phyloP scores from a whole-genome alignment of 2,888 invertebrate species.

The Drosophila fungiperda region DNA sequence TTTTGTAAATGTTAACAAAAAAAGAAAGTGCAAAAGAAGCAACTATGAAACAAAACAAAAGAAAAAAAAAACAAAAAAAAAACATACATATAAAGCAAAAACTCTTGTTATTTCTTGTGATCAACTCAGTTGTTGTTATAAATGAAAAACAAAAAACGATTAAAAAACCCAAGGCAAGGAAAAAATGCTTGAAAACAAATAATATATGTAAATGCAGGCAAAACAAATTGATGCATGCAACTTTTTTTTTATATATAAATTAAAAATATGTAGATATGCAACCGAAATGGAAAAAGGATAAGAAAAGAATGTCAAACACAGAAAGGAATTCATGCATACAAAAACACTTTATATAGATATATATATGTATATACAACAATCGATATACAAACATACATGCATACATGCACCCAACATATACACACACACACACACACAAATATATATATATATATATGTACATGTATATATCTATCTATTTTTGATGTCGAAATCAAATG shows the following conservation, averaged over 20 bases:
- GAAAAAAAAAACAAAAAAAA: conserved; percentile 24
- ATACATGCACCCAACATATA: conserved; percentile 17
- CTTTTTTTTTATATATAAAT: conserved; percentile 39
- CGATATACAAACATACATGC: conserved; percentile 22
- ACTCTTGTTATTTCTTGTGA: conserved; percentile 80
- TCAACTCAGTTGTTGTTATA: conserved; percentile 79
- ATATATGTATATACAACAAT: conserved; percentile 28
- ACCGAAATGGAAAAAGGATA: conserved; percentile 10
- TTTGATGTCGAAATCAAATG: conserved; percentile 67
- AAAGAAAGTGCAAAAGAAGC: conserved; percentile 35
- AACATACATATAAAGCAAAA: conserved; percentile 46
- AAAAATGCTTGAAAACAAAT: conserved; percentile 33
- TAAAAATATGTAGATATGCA: conserved; percentile 13
- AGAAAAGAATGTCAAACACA: conserved; percentile 46
- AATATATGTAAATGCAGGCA: conserved; percentile 7
- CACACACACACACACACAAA: conserved; percentile 21
- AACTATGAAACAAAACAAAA: conserved; percentile 22
- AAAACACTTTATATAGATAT: conserved; percentile 32
- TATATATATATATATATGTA: conserved; percentile 23
- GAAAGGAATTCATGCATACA: conserved; percentile 31
- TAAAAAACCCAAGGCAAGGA: conserved; percentile 21
- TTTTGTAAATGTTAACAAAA: conserved; percentile 52
- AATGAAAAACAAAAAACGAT: conserved; percentile 47
- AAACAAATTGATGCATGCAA: conserved; percentile 24
- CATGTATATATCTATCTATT: conserved; percentile 61